Conservation (phyloP, 1,140 invertebrate genomes). For the Hylaeus volcanicus region DNA sequence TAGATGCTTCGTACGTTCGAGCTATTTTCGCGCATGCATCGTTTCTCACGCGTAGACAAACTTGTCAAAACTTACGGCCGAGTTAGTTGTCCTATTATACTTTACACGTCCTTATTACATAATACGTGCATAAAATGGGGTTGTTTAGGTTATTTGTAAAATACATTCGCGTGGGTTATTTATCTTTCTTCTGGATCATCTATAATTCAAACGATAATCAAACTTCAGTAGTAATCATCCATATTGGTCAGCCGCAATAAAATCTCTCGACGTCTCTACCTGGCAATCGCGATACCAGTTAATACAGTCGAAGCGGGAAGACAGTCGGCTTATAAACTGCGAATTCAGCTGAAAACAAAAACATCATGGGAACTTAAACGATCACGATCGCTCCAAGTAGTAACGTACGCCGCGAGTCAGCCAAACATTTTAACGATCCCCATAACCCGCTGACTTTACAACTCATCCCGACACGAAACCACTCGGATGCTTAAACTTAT, state of each 20-base stretch:
- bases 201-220: too few relatives aligned
- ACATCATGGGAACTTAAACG: slow-evolving; percentile 4
- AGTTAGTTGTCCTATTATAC: too few relatives aligned
- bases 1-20: slow-evolving; percentile 27
- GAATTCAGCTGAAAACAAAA: neutral
- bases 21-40: slow-evolving; percentile 14
- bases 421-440: slow-evolving; percentile 44
- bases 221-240: too few relatives aligned
- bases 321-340: neutral
- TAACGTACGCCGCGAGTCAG: slow-evolving; percentile 25
- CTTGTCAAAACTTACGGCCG: too few relatives aligned
- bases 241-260: neutral
- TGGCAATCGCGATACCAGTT: neutral
- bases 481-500: slow-evolving; percentile 4
- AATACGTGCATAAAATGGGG: too few relatives aligned
- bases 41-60: neutral
- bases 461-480: slow-evolving; percentile 3
- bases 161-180: too few relatives aligned
- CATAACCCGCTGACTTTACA: slow-evolving; percentile 37
- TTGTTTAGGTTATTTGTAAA: too few relatives aligned
- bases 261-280: neutral
- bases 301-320: neutral
- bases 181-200: too few relatives aligned
- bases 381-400: slow-evolving; percentile 23
- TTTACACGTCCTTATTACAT: too few relatives aligned